Base-by-base conservation (phyloP, 2,888 invertebrate species). In the Rosalia funebris region DNA sequence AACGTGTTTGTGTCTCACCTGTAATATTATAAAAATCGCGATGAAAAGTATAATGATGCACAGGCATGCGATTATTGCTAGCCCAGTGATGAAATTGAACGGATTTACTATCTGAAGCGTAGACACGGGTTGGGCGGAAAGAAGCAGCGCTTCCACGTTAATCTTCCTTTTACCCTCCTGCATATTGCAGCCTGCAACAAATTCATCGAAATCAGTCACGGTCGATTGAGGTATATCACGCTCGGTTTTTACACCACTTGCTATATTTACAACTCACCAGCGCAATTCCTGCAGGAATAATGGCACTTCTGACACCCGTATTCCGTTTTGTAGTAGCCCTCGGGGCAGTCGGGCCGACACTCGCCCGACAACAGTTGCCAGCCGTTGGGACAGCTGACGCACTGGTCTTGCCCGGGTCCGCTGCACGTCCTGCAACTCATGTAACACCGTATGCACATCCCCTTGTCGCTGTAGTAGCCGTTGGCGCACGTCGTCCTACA, bases 251-350 rank as follows among this genome's bases (percentile, higher is more conserved):
- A 25, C n/a, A n/a, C n/a, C n/a, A n/a, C n/a, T n/a, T n/a, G n/a
- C n/a, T n/a, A n/a, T n/a, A n/a, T n/a, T n/a, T n/a, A n/a, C n/a
- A n/a, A 25, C 46, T 64, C 60, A 88, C 95, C 95, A 78, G 89
- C 89, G 79, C 95, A 95, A 71, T 92, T 92, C 67, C 89, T 89
- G 81, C 95, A 95, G 76, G 91, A 92, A 80, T 92, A 91, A 83
- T 94, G 93, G 82, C 95, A 95, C 80, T 91, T 92, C 67, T 91
- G 91, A 77, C 95, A 95, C 5, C 92, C 92, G 72, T 88, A 91
- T 65, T 88, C 86, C 2, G 89, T 89, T 81, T 92, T 91, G 82
- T 92, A 95, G 82, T 91, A 93, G 36, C 93, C 93, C 81, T 91
- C 91, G 0, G 94, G 93, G 79, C 95, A 95, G 74, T 91, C 91